phyloP scores from a whole-genome alignment of 2,113 vertebrate species.

The Arvicanthis niloticus region DNA sequence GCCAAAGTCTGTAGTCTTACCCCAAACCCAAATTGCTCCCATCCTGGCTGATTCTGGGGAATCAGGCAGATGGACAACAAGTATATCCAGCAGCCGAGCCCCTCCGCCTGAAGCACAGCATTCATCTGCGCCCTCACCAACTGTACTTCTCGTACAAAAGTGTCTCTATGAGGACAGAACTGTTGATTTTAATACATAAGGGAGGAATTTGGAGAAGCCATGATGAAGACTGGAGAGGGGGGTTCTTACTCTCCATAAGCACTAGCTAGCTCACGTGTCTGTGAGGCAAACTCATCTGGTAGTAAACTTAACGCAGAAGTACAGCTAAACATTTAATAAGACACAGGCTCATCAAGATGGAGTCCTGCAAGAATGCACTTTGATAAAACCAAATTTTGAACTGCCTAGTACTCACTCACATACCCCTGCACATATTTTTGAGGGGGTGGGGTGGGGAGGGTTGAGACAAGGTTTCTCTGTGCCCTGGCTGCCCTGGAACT shows the following conservation, averaged over 20 bases:
- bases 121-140: conserved; percentile 90
- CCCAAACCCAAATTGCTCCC: conserved; percentile 89
- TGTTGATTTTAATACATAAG: background rate
- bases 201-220: no score
- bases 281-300: accelerated
- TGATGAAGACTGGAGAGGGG: background rate
- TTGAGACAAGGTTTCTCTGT: background rate
- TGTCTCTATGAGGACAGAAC: background rate
- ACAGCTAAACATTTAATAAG: background rate
- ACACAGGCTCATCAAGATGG: no score
- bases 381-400: background rate
- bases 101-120: conserved; percentile 96
- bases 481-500: background rate
- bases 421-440: background rate
- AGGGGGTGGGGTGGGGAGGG: no score
- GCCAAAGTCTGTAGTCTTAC: conserved; percentile 92
- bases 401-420: background rate
- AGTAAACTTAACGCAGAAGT: background rate
- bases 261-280: no score
- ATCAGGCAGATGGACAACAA: conserved; percentile 96
- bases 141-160: background rate
- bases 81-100: conserved; percentile 95
- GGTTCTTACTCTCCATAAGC: background rate
- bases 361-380: background rate
- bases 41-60: conserved; percentile 95